phyloP scores from a whole-genome alignment of 2,797 vertebrate species.

The Enteromius radiatus region DNA sequence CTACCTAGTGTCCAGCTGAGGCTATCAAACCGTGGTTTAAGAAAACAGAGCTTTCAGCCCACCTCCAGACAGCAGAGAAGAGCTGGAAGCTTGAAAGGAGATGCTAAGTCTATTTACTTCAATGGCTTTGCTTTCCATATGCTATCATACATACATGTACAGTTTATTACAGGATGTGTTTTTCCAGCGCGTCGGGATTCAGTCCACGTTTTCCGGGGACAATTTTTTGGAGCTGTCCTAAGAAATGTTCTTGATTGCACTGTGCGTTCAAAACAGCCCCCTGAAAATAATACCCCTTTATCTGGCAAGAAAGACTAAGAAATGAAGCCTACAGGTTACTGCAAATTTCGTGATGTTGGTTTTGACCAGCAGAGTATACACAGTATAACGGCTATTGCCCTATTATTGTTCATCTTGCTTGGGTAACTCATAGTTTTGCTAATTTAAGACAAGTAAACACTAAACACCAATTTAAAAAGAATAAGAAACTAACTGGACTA shows the following conservation, averaged over 20 bases:
- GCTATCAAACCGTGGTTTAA: constrained; percentile 55
- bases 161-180: background rate
- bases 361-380: background rate
- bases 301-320: background rate
- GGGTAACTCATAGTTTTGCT: background rate
- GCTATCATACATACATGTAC: background rate
- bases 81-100: constrained; percentile 38
- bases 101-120: constrained; percentile 44
- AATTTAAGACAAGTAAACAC: background rate
- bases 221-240: background rate
- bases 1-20: constrained; percentile 55
- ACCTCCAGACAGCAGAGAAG: constrained; percentile 45
- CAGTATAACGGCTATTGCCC: background rate
- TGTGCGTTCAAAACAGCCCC: background rate
- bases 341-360: background rate
- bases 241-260: background rate
- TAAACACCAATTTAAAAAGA: too few relatives aligned
- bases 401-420: background rate
- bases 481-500: too few relatives aligned
- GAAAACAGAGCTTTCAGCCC: constrained; percentile 49
- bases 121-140: constrained; percentile 21
- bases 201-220: background rate
- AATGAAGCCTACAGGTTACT: background rate
- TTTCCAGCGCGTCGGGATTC: background rate
- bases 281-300: background rate